Evolutionary conservation across 2,888 invertebrate genomes (phyloP).

Genomic region (Elegia similella): DNA sequence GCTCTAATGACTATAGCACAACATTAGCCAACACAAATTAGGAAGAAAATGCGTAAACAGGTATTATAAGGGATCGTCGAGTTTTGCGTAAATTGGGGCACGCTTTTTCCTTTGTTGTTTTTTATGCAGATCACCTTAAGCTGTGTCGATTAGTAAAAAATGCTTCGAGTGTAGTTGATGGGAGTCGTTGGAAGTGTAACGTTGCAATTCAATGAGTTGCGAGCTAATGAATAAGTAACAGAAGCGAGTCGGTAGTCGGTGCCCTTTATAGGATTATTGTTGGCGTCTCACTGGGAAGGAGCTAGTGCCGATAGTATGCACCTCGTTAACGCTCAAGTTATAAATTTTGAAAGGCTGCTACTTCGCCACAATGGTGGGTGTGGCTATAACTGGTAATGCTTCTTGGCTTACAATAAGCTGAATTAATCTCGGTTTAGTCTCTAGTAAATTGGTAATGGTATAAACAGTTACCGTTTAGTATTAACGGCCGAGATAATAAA

Average conservation of each 20-base stretch:
- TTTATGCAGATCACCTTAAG: constrained; percentile 26
- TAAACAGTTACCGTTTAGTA: not conserved
- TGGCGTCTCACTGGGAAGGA: constrained; percentile 48
- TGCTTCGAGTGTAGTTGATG: constrained; percentile 16
- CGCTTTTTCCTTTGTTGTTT: constrained; percentile 39
- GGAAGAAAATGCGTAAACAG: constrained; percentile 71
- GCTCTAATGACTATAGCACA: constrained; percentile 66
- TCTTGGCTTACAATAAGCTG: constrained; percentile 17
- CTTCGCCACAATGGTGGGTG: constrained; percentile 56
- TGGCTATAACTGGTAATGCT: constrained; percentile 40
- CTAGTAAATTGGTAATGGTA: not conserved
- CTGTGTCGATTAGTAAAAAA: constrained; percentile 19
- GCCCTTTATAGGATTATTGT: constrained; percentile 40
- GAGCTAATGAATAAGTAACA: constrained; percentile 19
- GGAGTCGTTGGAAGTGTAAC: constrained; percentile 23
- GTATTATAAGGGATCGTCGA: constrained; percentile 63
- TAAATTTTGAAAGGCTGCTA: constrained; percentile 57
- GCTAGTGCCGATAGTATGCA: constrained; percentile 52
- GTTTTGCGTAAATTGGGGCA: constrained; percentile 54
- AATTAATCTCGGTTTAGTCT: not conserved
- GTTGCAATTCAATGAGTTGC: constrained; percentile 1
- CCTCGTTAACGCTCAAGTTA: constrained; percentile 69
- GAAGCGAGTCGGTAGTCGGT: constrained; percentile 28
- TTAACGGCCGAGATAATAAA: no score
- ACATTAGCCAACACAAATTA: constrained; percentile 76